Evolutionary conservation across 2,113 vertebrate species (phyloP).

Genomic region (Sylvicapra grimmia): DNA sequence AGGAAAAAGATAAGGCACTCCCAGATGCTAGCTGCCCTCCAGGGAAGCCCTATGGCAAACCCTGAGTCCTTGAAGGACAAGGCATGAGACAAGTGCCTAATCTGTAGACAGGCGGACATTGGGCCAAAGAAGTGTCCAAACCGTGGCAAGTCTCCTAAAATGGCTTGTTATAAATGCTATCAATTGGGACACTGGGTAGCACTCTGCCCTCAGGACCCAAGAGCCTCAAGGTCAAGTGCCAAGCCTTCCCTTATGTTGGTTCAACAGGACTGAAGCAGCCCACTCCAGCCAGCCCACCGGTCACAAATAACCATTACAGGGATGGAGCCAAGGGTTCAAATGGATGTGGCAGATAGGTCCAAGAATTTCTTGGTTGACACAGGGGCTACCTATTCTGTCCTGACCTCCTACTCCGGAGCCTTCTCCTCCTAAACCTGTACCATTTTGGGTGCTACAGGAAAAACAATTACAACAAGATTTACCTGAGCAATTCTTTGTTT

Average conservation of each 20-base stretch:
- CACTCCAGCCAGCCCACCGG: neutral
- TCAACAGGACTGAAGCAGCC: neutral
- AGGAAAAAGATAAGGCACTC: neutral
- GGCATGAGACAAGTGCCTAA: neutral
- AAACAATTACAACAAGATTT: too few species aligned
- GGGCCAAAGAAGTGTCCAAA: neutral
- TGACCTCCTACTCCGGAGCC: neutral
- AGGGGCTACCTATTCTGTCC: neutral
- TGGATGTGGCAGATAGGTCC: neutral
- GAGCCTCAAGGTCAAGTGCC: neutral
- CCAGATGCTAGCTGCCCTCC: neutral
- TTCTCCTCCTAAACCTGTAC: neutral
- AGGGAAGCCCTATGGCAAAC: neutral
- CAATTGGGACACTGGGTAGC: neutral
- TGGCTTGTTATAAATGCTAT: neutral
- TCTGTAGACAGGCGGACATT: neutral
- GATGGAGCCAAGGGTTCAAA: neutral
- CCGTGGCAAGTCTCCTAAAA: neutral
- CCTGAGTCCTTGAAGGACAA: neutral
- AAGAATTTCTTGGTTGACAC: neutral
- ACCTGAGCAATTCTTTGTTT: too few species aligned
- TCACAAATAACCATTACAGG: neutral
- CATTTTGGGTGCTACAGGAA: neutral
- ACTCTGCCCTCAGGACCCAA: neutral
- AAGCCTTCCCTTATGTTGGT: neutral